A percentile compares a stretch with the other conserved stretches of the same genome.
These are phyloP conservation scores for Mamestra configurata DNA, from an alignment of 1,140 invertebrate genomes.

Conservation along the genomic window DNA sequence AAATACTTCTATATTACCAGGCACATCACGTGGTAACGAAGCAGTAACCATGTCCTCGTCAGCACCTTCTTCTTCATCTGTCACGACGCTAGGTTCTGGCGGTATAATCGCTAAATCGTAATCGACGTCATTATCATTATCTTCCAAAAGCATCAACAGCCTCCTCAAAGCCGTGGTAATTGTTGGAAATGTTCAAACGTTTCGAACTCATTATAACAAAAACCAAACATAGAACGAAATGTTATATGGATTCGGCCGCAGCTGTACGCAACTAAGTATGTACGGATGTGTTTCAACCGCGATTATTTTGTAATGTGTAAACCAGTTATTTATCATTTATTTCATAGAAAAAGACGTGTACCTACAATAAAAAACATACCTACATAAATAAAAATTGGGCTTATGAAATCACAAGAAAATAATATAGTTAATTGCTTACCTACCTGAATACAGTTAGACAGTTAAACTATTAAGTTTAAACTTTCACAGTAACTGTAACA, in stretches of 20 bases:
- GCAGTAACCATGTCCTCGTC: constrained; percentile 60
- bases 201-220: background rate
- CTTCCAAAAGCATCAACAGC: constrained; percentile 59
- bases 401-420: no score
- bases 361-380: no score
- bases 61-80: constrained; percentile 64
- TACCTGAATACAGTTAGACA: no score
- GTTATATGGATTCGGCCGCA: background rate
- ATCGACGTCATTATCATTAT: constrained; percentile 59
- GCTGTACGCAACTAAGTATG: no score
- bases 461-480: no score
- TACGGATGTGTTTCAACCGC: no score
- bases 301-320: no score
- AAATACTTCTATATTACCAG: constrained; percentile 63
- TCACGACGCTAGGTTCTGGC: constrained; percentile 61
- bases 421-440: no score
- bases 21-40: constrained; percentile 58
- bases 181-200: constrained; percentile 53
- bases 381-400: no score
- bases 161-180: constrained; percentile 60
- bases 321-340: no score
- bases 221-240: background rate
- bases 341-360: no score
- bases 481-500: no score
- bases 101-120: constrained; percentile 62